Conservation (phyloP, 1,140 invertebrate genomes). For the Portunus trituberculatus region DNA sequence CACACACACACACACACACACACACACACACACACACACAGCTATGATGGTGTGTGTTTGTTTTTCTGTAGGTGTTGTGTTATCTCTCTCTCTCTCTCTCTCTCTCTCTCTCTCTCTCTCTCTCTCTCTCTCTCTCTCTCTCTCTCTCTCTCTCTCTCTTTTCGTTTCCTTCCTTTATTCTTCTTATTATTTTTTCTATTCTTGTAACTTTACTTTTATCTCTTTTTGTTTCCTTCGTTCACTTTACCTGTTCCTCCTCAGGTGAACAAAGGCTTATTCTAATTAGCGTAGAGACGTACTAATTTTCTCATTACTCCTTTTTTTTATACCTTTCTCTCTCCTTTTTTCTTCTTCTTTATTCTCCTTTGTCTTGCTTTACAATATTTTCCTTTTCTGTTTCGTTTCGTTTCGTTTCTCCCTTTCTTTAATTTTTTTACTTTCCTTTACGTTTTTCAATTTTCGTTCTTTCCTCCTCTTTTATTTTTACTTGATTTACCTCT, state of each 20-base stretch:
- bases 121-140: constrained; percentile 27
- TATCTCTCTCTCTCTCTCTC: background rate
- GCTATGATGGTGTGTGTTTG: background rate
- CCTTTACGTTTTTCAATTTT: background rate
- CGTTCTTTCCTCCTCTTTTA: background rate
- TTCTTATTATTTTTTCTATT: too few relatives aligned
- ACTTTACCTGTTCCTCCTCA: too few relatives aligned
- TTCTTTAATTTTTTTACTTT: background rate
- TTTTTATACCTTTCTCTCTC: too few relatives aligned
- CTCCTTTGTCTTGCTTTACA: background rate
- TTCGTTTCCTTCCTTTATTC: background rate
- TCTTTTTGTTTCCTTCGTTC: too few relatives aligned
- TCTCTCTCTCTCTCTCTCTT: constrained; percentile 25
- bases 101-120: constrained; percentile 7
- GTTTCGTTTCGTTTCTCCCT: background rate
- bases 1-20: background rate
- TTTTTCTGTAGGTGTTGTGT: background rate
- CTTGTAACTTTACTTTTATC: too few relatives aligned
- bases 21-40: background rate
- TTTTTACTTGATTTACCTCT: background rate
- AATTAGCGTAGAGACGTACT: too few relatives aligned
- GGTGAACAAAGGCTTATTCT: too few relatives aligned
- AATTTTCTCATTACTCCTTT: too few relatives aligned
- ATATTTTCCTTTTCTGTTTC: background rate
- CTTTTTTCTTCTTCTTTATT: too few relatives aligned